Evolutionary conservation across 2,797 vertebrate species (phyloP).

Genomic region (Nyctibius grandis): DNA sequence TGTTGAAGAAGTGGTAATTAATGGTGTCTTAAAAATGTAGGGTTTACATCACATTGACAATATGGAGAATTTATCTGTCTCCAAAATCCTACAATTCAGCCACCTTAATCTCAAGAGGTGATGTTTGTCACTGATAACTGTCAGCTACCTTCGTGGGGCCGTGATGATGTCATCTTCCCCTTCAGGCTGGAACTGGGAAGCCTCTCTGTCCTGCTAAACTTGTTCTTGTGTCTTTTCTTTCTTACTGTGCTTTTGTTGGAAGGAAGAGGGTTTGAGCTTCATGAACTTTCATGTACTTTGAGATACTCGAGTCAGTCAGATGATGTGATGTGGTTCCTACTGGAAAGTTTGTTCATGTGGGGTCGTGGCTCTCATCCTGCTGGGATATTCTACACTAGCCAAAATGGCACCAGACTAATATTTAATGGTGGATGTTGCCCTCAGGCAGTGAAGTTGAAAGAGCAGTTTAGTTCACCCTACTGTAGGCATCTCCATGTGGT

Average conservation of each 20-base stretch:
- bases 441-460: not conserved
- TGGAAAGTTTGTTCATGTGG: rapidly evolving
- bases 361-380: not conserved
- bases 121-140: not conserved
- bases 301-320: not conserved
- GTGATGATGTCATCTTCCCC: not conserved
- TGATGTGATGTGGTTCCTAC: rapidly evolving
- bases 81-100: not conserved
- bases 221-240: not conserved
- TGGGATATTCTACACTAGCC: not conserved
- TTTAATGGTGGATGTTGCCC: not conserved
- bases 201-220: not conserved
- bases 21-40: not conserved
- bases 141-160: not conserved
- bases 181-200: too few species aligned
- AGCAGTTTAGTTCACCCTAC: not conserved
- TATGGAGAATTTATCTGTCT: not conserved
- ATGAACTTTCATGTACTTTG: rapidly evolving
- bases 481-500: not conserved
- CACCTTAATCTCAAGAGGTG: not conserved
- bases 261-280: not conserved
- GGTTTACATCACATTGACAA: not conserved
- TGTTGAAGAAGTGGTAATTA: not conserved
- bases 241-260: not conserved
- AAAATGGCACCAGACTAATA: not conserved